phyloP scores from a whole-genome alignment of 1,140 invertebrate genomes.

The Periplaneta americana region DNA sequence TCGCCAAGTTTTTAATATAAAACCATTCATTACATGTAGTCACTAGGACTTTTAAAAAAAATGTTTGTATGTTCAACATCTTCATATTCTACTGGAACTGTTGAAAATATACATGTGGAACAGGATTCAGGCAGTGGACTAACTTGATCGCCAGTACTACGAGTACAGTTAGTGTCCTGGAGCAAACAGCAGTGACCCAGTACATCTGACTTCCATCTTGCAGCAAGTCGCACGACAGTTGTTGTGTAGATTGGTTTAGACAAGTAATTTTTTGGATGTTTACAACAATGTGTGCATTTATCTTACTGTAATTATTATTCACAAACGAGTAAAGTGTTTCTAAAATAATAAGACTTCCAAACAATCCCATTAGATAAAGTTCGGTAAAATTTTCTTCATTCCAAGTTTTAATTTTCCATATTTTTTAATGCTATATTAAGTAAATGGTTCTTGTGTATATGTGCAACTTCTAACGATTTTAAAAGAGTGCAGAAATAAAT shows the following conservation, averaged over 20 bases:
- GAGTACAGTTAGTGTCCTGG: not conserved
- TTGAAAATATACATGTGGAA: not conserved
- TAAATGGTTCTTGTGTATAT: not conserved
- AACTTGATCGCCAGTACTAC: not conserved
- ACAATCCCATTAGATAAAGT: not conserved
- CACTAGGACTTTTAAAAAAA: not conserved
- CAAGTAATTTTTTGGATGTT: not conserved
- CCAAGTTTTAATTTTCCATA: not conserved
- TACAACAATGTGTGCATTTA: not conserved
- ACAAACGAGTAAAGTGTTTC: not conserved
- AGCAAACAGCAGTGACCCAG: not conserved
- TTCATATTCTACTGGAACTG: not conserved
- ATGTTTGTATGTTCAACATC: not conserved
- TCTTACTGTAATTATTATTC: not conserved
- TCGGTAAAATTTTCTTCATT: not conserved
- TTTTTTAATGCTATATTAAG: not conserved
- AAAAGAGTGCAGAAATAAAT: not conserved
- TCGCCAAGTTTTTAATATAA: not conserved
- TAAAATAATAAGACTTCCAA: not conserved
- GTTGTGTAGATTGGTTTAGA: not conserved
- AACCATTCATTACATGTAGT: not conserved
- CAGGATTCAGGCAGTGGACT: not conserved
- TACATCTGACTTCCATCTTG: not conserved
- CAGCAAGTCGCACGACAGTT: not conserved
- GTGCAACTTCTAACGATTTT: not conserved